A percentile compares a stretch with the other conserved stretches of the same genome.
Evolutionary conservation across 2,888 invertebrate species (phyloP).

Genomic region (Timema cristinae): DNA sequence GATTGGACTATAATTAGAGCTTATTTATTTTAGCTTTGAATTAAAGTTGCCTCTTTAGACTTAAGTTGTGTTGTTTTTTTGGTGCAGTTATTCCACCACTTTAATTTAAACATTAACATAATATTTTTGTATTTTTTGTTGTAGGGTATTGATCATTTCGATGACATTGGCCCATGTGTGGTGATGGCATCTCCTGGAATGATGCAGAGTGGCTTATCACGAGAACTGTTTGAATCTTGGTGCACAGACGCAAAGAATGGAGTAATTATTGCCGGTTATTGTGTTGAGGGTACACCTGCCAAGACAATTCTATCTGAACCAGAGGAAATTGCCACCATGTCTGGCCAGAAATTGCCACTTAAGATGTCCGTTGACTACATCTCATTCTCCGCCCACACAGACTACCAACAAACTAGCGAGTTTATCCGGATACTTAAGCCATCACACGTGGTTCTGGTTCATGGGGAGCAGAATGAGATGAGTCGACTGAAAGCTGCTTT

Average conservation of each 20-base stretch:
- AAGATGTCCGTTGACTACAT: slow-evolving; percentile 99
- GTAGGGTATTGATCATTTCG: slow-evolving; percentile 97
- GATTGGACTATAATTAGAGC: too few species aligned
- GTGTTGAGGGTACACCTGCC: slow-evolving; percentile 85
- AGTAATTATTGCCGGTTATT: slow-evolving; percentile 94
- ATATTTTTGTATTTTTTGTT: slow-evolving; percentile 13
- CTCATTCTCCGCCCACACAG: slow-evolving; percentile 98
- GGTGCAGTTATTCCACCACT: too few species aligned
- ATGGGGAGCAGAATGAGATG: slow-evolving; percentile 99
- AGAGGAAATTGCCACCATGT: slow-evolving; percentile 92
- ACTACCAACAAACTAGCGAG: slow-evolving; percentile 96
- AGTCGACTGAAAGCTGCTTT: slow-evolving; percentile 90
- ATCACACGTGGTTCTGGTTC: slow-evolving; percentile 93
- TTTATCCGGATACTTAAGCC: slow-evolving; percentile 93
- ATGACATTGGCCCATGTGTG: slow-evolving; percentile 99
- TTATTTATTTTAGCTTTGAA: too few species aligned
- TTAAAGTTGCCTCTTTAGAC: too few species aligned
- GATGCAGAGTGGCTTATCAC: slow-evolving; percentile 97
- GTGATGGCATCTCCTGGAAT: slow-evolving; percentile 99
- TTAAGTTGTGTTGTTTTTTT: too few species aligned
- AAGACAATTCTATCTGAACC: slow-evolving; percentile 96
- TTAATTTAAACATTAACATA: neutral
- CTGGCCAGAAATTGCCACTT: slow-evolving; percentile 91
- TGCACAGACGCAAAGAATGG: slow-evolving; percentile 98
- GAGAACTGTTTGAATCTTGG: slow-evolving; percentile 98